A percentile compares a stretch with the other conserved stretches of the same genome.
Evolutionary conservation across 2,113 vertebrate species (phyloP).

Genomic region (Dermatemys mawii): DNA sequence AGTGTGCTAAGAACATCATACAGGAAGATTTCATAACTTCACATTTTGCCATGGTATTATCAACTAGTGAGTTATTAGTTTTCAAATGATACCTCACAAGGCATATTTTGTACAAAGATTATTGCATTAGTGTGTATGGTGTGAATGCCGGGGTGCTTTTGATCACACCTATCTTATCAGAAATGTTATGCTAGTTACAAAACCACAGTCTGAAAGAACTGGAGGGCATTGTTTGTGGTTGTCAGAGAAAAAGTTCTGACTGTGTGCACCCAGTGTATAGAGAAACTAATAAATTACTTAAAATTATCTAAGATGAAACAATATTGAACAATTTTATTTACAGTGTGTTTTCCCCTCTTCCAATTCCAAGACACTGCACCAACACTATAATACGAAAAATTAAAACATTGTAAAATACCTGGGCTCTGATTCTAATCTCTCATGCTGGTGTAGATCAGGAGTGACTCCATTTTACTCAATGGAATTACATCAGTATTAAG

Average conservation of each 20-base stretch:
- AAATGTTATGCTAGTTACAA: background rate
- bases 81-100: no score
- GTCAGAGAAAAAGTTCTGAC: background rate
- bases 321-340: background rate
- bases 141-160: no score
- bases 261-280: background rate
- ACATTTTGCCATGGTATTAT: no score
- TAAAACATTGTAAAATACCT: background rate
- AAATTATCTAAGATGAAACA: background rate
- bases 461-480: background rate
- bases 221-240: background rate
- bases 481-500: background rate
- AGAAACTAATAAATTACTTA: background rate
- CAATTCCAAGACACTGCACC: no score
- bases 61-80: no score
- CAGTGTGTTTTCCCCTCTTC: background rate
- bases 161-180: background rate
- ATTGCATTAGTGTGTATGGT: no score
- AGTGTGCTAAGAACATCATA: no score
- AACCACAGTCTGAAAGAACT: background rate
- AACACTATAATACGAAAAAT: background rate
- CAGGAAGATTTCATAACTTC: no score
- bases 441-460: background rate
- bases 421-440: background rate
- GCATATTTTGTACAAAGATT: no score